Conservation (phyloP, 2,888 invertebrate species). For the Helicoverpa assulta region DNA sequence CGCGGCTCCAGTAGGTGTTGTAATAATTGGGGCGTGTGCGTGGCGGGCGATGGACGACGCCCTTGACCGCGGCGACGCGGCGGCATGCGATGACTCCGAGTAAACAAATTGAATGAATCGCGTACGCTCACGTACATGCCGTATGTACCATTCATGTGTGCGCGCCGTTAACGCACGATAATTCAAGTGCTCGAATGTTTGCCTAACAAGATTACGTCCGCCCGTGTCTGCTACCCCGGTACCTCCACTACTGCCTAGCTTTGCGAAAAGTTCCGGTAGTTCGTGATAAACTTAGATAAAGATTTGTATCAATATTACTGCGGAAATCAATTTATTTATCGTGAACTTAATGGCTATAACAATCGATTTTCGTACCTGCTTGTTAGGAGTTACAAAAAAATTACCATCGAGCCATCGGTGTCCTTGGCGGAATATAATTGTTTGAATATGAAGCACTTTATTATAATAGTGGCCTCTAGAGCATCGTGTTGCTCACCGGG, state of each 20-base stretch:
- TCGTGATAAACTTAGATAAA: conserved; percentile 55
- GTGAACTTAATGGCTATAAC: conserved; percentile 37
- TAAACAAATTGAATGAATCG: conserved; percentile 89
- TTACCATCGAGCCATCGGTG: conserved; percentile 26
- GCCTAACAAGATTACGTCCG: conserved; percentile 77
- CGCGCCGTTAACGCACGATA: conserved; percentile 84
- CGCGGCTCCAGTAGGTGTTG: conserved; percentile 65
- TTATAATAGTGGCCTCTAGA: conserved; percentile 32
- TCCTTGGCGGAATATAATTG: conserved; percentile 36
- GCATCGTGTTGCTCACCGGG: conserved; percentile 58
- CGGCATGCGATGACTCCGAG: conserved; percentile 77
- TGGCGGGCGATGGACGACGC: conserved; percentile 83
- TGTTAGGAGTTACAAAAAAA: conserved; percentile 38
- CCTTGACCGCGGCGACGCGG: conserved; percentile 84
- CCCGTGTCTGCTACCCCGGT: conserved; percentile 35
- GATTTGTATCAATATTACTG: conserved; percentile 44
- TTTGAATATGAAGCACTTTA: conserved; percentile 21
- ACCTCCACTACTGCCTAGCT: conserved; percentile 24
- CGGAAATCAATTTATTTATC: conserved; percentile 53
- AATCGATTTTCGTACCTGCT: conserved; percentile 42
- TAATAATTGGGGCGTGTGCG: conserved; percentile 68
- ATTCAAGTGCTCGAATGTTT: conserved; percentile 82
- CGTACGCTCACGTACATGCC: conserved; percentile 83
- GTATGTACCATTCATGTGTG: conserved; percentile 87
- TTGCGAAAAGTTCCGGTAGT: conserved; percentile 40